These are phyloP conservation scores for Chondrilla cf. caribensis DNA, from an alignment of 37 sponge, comb jelly and placozoan species.

Conservation along the genomic window DNA sequence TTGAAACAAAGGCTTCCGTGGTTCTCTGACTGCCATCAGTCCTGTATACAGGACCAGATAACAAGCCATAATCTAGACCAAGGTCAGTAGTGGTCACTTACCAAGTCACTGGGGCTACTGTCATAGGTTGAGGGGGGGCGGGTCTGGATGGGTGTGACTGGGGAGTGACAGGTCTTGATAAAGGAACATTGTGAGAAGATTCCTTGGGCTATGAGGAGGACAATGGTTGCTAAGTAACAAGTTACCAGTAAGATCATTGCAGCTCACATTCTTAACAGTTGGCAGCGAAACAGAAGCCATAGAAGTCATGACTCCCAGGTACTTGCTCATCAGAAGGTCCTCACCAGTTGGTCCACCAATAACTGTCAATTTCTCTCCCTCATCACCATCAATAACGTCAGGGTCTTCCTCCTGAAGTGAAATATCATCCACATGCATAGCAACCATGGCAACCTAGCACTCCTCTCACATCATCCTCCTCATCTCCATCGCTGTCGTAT, in stretches of 20 bases:
- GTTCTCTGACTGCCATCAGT: too few relatives aligned
- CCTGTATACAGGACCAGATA: too few relatives aligned
- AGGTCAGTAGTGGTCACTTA: not conserved
- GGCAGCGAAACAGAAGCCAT: not conserved
- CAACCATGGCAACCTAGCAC: not conserved
- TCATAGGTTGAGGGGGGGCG: not conserved
- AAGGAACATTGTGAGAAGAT: not conserved
- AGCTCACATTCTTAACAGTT: not conserved
- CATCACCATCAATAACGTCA: constrained; percentile 77
- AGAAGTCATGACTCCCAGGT: constrained; percentile 23
- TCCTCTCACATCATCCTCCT: constrained; percentile 21
- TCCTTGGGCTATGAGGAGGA: not conserved
- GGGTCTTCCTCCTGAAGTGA: constrained; percentile 48
- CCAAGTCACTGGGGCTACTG: too few relatives aligned
- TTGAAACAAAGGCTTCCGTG: constrained; percentile 12
- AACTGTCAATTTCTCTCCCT: constrained; percentile 36
- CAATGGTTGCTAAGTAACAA: not conserved
- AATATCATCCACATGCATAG: not conserved
- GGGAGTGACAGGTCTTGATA: constrained; percentile 42
- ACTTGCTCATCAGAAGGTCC: constrained; percentile 38
- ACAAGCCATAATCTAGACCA: too few relatives aligned
- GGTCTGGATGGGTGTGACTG: constrained; percentile 6
- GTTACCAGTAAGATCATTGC: not conserved
- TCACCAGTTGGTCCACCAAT: constrained; percentile 33
- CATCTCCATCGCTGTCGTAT: constrained; percentile 50